Evolutionary conservation across 2,797 vertebrate species (phyloP).

Genomic region (Linurgus olivaceus): DNA sequence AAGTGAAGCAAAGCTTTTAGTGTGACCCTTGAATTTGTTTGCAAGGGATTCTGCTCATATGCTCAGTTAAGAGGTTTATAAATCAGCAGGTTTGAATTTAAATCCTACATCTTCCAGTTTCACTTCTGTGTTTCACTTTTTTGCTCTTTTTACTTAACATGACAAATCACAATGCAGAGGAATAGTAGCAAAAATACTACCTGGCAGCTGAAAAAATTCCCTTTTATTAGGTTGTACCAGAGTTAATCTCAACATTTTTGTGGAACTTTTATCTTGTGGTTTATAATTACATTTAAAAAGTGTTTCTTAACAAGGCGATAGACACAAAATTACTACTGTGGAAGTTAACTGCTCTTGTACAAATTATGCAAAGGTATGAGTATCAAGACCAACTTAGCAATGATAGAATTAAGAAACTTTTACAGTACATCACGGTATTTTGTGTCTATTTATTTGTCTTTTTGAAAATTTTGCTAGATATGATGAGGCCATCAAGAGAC

Average conservation of each 20-base stretch:
- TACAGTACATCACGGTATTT: background rate
- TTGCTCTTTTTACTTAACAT: background rate
- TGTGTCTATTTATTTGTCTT: background rate
- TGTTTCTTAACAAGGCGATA: background rate
- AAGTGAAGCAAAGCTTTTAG: background rate
- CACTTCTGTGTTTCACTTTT: background rate
- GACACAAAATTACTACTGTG: background rate
- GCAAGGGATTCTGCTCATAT: background rate
- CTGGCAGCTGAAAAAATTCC: background rate
- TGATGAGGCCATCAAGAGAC: background rate
- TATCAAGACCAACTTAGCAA: accelerated
- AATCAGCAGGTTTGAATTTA: background rate
- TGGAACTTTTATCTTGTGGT: background rate
- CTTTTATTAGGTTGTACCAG: background rate
- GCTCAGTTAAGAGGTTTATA: background rate
- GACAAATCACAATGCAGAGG: background rate
- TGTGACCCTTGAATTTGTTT: background rate
- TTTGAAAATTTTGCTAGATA: background rate
- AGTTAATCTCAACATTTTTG: background rate
- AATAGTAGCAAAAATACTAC: background rate
- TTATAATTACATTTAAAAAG: background rate
- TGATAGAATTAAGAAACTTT: background rate
- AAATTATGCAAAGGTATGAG: background rate
- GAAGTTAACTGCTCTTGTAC: background rate
- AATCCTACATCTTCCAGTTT: background rate